Percentiles rank a stretch among this genome's conserved stretches.
Evolutionary conservation across 1,140 invertebrate genomes (phyloP).

Genomic region (Scylla paramamosain): DNA sequence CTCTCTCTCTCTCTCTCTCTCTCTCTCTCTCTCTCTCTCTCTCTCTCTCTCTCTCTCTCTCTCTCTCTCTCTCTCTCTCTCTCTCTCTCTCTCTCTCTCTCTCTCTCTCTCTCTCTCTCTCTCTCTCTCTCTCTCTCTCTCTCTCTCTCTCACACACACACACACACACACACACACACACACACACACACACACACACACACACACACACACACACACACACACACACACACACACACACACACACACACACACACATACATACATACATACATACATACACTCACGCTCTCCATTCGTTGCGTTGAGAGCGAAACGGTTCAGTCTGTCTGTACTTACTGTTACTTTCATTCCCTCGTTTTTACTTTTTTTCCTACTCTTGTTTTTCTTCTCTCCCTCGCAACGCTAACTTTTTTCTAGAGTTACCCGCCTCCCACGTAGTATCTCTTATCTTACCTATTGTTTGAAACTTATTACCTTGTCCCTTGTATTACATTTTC

Average conservation of each 20-base stretch:
- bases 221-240: constrained; percentile 52
- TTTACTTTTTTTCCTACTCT: not conserved
- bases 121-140: constrained; percentile 49
- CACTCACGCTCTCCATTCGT: not conserved
- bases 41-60: not conserved
- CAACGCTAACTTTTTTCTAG: no score
- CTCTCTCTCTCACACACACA: not conserved
- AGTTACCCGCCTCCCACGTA: no score
- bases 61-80: constrained; percentile 4
- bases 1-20: constrained; percentile 38
- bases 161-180: not conserved
- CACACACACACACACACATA: constrained; percentile 50
- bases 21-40: not conserved
- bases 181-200: not conserved
- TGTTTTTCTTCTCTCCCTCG: no score
- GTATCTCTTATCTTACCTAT: no score
- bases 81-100: constrained; percentile 39
- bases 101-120: constrained; percentile 31
- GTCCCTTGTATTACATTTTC: no score
- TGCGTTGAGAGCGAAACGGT: not conserved
- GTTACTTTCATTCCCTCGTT: not conserved
- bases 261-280: constrained; percentile 30
- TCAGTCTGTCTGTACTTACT: not conserved
- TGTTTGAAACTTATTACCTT: no score
- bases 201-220: not conserved